Evolutionary conservation across 2,113 vertebrate species (phyloP).

Genomic region (Toxotes jaculatrix): DNA sequence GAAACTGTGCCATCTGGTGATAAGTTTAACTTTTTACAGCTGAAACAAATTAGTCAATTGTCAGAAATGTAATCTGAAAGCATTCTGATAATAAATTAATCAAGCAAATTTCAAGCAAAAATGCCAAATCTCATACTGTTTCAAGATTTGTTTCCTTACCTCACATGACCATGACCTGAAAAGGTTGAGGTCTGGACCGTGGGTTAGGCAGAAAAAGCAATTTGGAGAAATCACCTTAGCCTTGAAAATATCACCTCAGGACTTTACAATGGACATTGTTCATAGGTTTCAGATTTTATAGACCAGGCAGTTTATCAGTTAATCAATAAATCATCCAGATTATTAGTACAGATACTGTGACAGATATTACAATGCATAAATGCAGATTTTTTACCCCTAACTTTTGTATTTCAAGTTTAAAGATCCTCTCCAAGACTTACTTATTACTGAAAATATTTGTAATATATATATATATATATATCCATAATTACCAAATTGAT

Average conservation of each 20-base stretch:
- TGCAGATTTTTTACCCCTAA: background rate
- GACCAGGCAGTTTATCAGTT: background rate
- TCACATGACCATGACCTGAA: background rate
- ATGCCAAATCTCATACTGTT: background rate
- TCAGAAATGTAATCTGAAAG: background rate
- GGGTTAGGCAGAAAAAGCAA: background rate
- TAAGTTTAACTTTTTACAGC: background rate
- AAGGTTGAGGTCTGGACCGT: background rate
- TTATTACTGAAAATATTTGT: no score
- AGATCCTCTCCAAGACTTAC: background rate
- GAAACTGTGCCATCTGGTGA: background rate
- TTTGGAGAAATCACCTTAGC: background rate
- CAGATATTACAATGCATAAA: background rate
- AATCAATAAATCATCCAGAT: background rate
- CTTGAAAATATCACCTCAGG: background rate
- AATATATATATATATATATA: no score
- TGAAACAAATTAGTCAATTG: background rate
- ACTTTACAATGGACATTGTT: background rate
- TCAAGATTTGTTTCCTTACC: background rate
- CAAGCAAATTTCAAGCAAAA: background rate
- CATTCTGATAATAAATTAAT: background rate
- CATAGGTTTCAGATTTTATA: background rate
- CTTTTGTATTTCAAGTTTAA: background rate
- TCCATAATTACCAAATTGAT: no score
- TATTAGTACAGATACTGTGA: background rate